phyloP scores from a whole-genome alignment of 2,888 invertebrate species.

The Mesorhabditis sp. region DNA sequence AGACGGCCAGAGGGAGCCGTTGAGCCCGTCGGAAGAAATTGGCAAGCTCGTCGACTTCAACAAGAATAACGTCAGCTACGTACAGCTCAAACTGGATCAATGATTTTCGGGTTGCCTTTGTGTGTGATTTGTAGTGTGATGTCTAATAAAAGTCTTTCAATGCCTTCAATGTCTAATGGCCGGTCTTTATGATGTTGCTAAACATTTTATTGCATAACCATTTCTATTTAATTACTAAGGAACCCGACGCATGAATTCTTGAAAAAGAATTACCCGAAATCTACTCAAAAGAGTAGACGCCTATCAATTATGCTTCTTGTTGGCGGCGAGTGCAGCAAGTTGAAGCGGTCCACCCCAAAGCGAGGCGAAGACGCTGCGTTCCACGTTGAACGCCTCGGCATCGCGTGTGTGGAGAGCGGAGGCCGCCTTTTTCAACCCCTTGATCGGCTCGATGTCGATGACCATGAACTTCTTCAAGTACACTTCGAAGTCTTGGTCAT shows the following conservation, averaged over 20 bases:
- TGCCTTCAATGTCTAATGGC: too few relatives aligned
- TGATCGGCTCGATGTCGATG: slow-evolving; percentile 11
- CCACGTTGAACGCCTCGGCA: slow-evolving; percentile 12
- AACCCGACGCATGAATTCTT: too few relatives aligned
- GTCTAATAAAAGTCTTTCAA: too few relatives aligned
- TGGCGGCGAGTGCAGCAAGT: slow-evolving; percentile 10
- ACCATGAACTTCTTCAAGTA: slow-evolving; percentile 10
- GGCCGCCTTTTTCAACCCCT: slow-evolving; percentile 15
- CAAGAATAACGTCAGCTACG: neutral
- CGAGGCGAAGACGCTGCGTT: slow-evolving; percentile 17
- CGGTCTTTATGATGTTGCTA: too few relatives aligned
- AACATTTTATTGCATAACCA: too few relatives aligned
- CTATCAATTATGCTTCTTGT: slow-evolving; percentile 16
- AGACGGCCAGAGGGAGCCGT: neutral
- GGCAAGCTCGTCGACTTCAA: neutral
- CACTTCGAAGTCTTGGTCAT: neutral
- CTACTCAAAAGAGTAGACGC: neutral
- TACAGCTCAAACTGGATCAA: neutral
- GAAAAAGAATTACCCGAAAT: too few relatives aligned
- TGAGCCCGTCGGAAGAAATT: slow-evolving; percentile 1
- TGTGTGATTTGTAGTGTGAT: too few relatives aligned
- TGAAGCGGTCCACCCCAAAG: slow-evolving; percentile 19
- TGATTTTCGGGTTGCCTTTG: neutral
- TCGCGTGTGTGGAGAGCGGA: slow-evolving; percentile 9
- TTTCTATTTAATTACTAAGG: too few relatives aligned